Conservation (phyloP, 2,797 vertebrate species). For the Leptatherina wallacei region DNA sequence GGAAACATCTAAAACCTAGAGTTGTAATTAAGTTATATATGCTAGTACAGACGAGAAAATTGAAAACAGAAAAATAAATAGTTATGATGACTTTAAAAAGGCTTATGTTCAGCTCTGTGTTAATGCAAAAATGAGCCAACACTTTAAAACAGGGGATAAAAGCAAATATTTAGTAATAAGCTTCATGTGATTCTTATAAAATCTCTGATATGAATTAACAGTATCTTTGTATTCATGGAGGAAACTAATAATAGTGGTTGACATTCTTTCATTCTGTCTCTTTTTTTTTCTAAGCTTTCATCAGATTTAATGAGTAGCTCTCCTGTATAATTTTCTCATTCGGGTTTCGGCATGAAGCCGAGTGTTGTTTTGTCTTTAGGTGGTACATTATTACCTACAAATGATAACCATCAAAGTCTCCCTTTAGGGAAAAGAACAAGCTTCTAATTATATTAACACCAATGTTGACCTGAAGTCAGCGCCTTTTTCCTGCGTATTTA, state of each 20-base stretch:
- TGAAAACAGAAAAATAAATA: not conserved
- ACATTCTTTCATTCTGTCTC: constrained; percentile 33
- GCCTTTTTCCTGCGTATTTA: constrained; percentile 55
- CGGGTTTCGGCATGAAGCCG: constrained; percentile 55
- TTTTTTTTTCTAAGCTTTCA: constrained; percentile 41
- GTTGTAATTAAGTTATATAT: not conserved
- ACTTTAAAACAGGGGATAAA: not conserved
- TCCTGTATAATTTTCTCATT: constrained; percentile 75
- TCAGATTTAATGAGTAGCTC: constrained; percentile 65
- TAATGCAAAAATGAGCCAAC: constrained; percentile 9
- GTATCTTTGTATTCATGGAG: constrained; percentile 42
- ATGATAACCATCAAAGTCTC: constrained; percentile 72
- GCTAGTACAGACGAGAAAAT: not conserved
- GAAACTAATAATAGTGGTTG: constrained; percentile 57
- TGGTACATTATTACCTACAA: constrained; percentile 78
- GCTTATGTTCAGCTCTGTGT: not conserved
- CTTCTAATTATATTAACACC: constrained; percentile 77
- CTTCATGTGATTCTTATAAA: constrained; percentile 28
- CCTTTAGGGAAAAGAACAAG: constrained; percentile 67
- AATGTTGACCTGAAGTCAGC: constrained; percentile 69
- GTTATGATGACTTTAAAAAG: constrained; percentile 1
- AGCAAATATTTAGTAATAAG: constrained; percentile 23
- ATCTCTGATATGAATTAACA: constrained; percentile 33
- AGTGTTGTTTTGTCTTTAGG: constrained; percentile 79
- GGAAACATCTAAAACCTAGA: not conserved